Evolutionary conservation across 2,888 invertebrate species (phyloP).

Genomic region (Stenotaenia linearis): DNA sequence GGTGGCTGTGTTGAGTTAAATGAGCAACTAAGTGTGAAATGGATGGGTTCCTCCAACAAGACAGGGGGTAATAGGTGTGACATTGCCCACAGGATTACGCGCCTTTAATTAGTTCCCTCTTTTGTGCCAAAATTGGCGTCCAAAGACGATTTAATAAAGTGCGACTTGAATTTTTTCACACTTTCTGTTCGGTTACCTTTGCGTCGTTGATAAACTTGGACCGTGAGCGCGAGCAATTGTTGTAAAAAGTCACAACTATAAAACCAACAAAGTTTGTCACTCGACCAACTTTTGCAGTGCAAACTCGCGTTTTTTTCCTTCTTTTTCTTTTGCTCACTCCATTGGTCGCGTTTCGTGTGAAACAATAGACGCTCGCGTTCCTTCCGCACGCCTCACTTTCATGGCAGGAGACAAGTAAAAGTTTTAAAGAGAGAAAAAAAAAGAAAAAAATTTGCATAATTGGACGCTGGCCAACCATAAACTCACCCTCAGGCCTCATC

Average conservation of each 20-base stretch:
- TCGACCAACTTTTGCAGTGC: neutral
- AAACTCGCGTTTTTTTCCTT: neutral
- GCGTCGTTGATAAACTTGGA: neutral
- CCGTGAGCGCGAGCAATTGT: neutral
- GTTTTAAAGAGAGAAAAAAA: neutral
- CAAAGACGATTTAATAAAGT: neutral
- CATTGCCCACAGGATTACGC: neutral
- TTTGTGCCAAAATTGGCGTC: neutral
- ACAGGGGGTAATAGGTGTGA: neutral
- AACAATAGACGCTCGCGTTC: constrained; percentile 14
- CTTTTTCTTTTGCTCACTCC: neutral
- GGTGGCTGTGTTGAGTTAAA: neutral
- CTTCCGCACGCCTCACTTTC: constrained; percentile 19
- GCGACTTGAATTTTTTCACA: too few relatives aligned
- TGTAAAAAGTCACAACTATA: constrained; percentile 1
- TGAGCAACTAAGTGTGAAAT: constrained; percentile 14
- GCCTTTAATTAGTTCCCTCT: neutral
- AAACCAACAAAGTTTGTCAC: constrained; percentile 6
- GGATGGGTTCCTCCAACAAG: neutral
- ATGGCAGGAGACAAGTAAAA: neutral
- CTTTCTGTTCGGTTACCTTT: too few relatives aligned
- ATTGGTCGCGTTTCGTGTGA: constrained; percentile 15
- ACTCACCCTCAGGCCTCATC: constrained; percentile 19
- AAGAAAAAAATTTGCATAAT: constrained; percentile 14
- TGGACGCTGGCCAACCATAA: constrained; percentile 19